Evolutionary conservation across 2,797 vertebrate species (phyloP), one percentile per base, ranked within the genome.

Genomic region (Gymnothorax javanicus): DNA sequence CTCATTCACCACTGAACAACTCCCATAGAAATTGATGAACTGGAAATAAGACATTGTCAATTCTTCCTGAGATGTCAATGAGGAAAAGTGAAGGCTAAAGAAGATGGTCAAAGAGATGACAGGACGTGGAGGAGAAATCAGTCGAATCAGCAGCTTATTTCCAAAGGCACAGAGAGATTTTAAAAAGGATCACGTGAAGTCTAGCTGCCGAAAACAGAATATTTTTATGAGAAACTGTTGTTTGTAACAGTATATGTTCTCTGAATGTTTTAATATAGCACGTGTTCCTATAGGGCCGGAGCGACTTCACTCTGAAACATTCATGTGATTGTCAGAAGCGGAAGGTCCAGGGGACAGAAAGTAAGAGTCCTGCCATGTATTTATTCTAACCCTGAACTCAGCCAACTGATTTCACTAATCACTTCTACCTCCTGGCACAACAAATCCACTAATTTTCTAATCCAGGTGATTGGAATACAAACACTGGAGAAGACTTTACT

Each of bases 31-130:
- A 43, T 43, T 43, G 33, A 43, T 43, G 33, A 43, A 11, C 17
- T n/a, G 54, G 43, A 54, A 64, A 1, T 13, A 23, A 64, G 13
- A 17, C 15, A 64, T 5, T 8, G 62, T 3, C 15, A 17, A 4
- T 17, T 15, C 17, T 5, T 5, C 4, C 82, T 89, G 88, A 71
- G 81, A 89, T 69, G 87, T 89, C 60, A 59, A 57, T 50, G 15
- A 9, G 73, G 17, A 2, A 67, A 67, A 1, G 86, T 17, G 13
- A 59, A 82, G 3, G 60, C 2, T 1, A 25, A 64, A 20, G 43
- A 58, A 54, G 12, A 60, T 6, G 83, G 23, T 33, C 82, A 50
- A 87, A 79, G 52, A 56, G 84, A 25, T n/a, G 85, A 85, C 87
- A 86, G 1, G 84, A 82, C 3, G 25, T 62, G 1, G 52, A 7